These are phyloP conservation scores for Oreochromis tanganicae DNA, from an alignment of 2,113 vertebrate genomes.

Conservation along the genomic window DNA sequence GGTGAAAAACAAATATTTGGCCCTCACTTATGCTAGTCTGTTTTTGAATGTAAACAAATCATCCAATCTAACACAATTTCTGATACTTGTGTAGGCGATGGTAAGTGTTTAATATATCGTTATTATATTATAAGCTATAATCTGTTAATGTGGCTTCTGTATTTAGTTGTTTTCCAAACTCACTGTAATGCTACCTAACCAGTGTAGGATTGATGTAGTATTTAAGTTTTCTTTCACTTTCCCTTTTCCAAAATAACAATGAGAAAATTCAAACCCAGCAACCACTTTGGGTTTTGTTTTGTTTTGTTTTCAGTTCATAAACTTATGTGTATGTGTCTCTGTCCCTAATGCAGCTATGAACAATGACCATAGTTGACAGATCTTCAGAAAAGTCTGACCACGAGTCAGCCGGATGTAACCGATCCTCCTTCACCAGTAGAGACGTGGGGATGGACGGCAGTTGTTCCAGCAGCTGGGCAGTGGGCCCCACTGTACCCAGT, in stretches of 20 bases:
- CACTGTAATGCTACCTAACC: neutral
- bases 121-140: neutral
- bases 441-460: conserved; percentile 82
- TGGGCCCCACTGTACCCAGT: conserved; percentile 73
- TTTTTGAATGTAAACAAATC: neutral
- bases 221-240: neutral
- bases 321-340: neutral
- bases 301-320: neutral
- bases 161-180: neutral
- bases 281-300: neutral
- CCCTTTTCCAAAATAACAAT: neutral
- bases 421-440: conserved; percentile 80
- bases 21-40: neutral
- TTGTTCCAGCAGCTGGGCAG: conserved; percentile 81
- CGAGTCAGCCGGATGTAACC: conserved; percentile 81
- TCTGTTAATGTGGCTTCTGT: neutral
- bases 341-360: conserved; percentile 82
- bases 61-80: neutral
- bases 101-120: neutral
- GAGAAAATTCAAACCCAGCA: neutral
- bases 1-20: neutral
- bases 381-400: conserved; percentile 85
- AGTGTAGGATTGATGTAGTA: neutral
- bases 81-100: neutral
- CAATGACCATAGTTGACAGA: conserved; percentile 98